Conservation (phyloP, 2,113 vertebrate genomes). For the Crotalus viridis region DNA sequence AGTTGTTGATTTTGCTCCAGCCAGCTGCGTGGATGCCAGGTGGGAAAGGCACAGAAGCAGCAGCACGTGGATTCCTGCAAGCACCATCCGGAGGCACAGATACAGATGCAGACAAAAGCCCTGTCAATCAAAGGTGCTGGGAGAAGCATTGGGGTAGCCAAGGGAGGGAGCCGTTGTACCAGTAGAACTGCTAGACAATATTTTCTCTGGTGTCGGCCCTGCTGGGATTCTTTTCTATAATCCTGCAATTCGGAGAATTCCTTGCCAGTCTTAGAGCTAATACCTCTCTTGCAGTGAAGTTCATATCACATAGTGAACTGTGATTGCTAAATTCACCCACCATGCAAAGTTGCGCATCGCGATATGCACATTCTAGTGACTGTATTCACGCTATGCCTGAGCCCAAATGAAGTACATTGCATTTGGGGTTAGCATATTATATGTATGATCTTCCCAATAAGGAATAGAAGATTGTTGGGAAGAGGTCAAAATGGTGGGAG, state of each 20-base stretch:
- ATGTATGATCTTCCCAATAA: neutral
- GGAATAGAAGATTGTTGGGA: neutral
- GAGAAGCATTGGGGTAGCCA: neutral
- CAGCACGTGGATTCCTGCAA: neutral
- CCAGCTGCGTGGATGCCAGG: neutral
- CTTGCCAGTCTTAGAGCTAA: neutral
- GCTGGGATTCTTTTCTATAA: neutral
- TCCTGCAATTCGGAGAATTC: too few species aligned
- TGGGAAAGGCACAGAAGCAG: constrained; percentile 1
- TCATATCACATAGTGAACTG: neutral
- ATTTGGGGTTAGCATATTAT: neutral
- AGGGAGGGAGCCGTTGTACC: neutral
- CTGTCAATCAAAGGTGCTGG: neutral
- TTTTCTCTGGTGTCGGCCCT: neutral
- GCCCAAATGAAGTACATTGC: neutral
- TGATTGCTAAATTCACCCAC: neutral
- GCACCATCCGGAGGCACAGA: neutral
- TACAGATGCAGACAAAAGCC: neutral
- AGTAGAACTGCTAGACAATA: neutral
- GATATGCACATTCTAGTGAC: neutral
- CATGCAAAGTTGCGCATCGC: neutral
- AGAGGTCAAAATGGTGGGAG: neutral
- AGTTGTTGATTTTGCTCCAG: constrained; percentile 6
- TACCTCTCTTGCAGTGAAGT: neutral
- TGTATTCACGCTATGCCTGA: neutral